Conservation (phyloP, 2,888 invertebrate genomes). For the Polietes domitor region DNA sequence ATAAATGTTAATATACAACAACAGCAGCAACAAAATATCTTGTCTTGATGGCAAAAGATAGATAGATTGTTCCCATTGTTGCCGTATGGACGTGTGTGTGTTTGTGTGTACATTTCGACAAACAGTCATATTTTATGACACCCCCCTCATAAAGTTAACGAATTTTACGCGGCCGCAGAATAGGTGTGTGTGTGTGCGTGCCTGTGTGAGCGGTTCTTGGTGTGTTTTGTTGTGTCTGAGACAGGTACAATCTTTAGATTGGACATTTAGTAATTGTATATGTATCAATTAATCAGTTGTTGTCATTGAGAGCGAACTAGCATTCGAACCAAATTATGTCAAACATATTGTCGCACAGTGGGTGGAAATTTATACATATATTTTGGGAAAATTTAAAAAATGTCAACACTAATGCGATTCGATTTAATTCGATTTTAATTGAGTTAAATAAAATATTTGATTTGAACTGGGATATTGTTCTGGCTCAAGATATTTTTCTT, state of each 20-base stretch:
- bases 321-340: too few relatives aligned
- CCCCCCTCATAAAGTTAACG: conserved; percentile 58
- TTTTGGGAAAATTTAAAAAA: too few relatives aligned
- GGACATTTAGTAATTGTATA: conserved; percentile 48
- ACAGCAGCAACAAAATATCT: conserved; percentile 39
- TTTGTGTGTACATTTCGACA: background rate
- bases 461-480: too few relatives aligned
- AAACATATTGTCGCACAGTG: too few relatives aligned
- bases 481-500: too few relatives aligned
- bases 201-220: background rate
- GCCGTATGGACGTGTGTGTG: background rate
- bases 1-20: background rate
- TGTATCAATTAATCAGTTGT: conserved; percentile 48
- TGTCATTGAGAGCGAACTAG: conserved; percentile 54
- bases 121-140: conserved; percentile 19
- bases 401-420: too few relatives aligned
- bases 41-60: conserved; percentile 66
- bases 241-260: conserved; percentile 56
- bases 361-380: too few relatives aligned
- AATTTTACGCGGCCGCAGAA: conserved; percentile 27
- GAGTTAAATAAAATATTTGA: too few relatives aligned
- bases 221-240: background rate
- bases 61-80: conserved; percentile 37
- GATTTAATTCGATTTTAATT: too few relatives aligned
- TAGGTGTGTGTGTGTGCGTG: background rate